Evolutionary conservation across 1,140 invertebrate species (phyloP), one percentile per base, ranked within the genome.

Genomic region (Drosophila neocordata): DNA sequence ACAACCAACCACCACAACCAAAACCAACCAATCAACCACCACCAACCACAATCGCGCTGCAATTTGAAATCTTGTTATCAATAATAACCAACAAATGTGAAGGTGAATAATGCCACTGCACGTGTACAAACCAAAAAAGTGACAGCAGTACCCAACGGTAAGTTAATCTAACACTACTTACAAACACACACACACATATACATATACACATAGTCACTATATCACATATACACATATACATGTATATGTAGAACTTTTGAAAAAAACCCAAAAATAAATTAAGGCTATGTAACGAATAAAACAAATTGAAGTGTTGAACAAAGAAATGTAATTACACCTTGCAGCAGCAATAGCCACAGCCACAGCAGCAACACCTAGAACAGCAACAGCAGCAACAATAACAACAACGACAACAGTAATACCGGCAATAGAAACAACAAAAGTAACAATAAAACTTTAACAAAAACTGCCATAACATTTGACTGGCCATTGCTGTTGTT

Each of bases 51-150:
- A 79, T 84, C 84, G 83, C 83, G 83, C 79, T 87, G 84, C 78
- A 72, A 78, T 64, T 73, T 34, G 64, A 79, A 70, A 57, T 57
- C 61, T 51, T 15, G 13, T 37, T 34, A 38, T 60, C 66, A 73
- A 63, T 22, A 27, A 76, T 69, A 58, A 77, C 63, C 76, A 77
- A 74, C 81, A 85, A 87, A 73, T 88, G 83, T 88, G 83, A 88
- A 99, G 98, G 97, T 98, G 92, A 99, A 99, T 94, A 99, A 98
- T 94, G 97, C 98, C 79, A 99, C 98, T 88, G 97, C 97, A 82
- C 95, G 97, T 94, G 97, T 99, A 92, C 97, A 98, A 95, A 98
- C 97, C 91, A 99, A 99, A 95, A 99, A 99, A 94, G 96, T 97
- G 91, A 82, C 90, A 79, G 94, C 97, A 90, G 95, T 98, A 92